A percentile compares a stretch with the other conserved stretches of the same genome.
phyloP scores from a whole-genome alignment of 2,797 vertebrate genomes.

The Glossophaga mutica region DNA sequence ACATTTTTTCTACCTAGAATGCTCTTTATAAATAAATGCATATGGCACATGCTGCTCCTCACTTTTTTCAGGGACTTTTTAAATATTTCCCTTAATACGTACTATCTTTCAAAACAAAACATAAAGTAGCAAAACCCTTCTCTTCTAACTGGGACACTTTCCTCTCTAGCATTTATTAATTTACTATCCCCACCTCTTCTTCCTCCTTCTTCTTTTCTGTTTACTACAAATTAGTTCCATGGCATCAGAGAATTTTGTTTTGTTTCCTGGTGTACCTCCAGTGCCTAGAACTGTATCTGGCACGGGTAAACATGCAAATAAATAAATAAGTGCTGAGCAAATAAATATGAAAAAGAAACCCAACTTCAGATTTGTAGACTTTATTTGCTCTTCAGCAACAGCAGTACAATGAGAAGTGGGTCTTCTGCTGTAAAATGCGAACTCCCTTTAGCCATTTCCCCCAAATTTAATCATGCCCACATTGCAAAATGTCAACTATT shows the following conservation, averaged over 20 bases:
- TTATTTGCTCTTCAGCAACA: not conserved
- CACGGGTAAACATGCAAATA: not conserved
- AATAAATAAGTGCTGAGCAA: not conserved
- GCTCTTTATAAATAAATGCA: not conserved
- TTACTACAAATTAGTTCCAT: not conserved
- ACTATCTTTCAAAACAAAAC: not conserved
- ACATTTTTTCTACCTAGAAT: not conserved
- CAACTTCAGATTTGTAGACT: not conserved
- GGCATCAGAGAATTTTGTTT: not conserved
- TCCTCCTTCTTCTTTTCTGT: not conserved
- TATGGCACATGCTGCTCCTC: not conserved
- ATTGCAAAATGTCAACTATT: slow-evolving; percentile 66
- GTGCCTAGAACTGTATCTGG: not conserved
- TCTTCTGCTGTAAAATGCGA: not conserved
- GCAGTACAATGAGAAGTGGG: not conserved
- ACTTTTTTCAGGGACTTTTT: not conserved
- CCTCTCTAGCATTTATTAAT: not conserved
- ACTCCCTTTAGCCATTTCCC: not conserved
- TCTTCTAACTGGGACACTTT: not conserved
- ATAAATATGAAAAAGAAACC: not conserved
- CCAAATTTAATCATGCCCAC: slow-evolving; percentile 8
- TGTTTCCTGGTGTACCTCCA: not conserved
- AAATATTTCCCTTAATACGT: not conserved
- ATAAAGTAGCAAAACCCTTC: not conserved
- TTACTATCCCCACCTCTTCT: not conserved